A percentile compares a stretch with the other conserved stretches of the same genome.
phyloP scores from a whole-genome alignment of 1,140 invertebrate species.

The Tetramorium alpestre region DNA sequence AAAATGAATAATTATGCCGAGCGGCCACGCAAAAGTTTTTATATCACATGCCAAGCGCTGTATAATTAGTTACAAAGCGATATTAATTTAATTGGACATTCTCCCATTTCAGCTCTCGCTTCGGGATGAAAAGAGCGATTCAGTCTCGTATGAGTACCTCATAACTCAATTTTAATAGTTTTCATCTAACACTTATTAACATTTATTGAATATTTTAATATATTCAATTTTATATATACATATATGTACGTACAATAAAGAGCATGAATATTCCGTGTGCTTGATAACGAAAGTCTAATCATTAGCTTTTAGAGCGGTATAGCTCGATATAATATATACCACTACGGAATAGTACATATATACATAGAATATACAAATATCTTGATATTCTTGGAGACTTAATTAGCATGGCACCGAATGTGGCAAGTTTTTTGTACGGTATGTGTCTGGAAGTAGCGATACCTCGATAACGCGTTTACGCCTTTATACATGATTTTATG shows the following conservation, averaged over 20 bases:
- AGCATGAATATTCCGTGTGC: conserved; percentile 17
- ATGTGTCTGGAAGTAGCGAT: conserved; percentile 25
- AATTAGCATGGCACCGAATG: conserved; percentile 67
- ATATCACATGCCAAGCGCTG: conserved; percentile 31
- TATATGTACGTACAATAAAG: neutral
- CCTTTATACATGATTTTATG: conserved; percentile 37
- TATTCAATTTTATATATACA: neutral
- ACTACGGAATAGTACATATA: neutral
- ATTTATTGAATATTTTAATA: conserved; percentile 12
- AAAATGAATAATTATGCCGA: conserved; percentile 60
- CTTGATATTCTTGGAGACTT: conserved; percentile 57
- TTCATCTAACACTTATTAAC: neutral
- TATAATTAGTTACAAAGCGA: conserved; percentile 56
- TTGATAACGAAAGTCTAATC: conserved; percentile 63
- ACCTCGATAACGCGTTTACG: conserved; percentile 39
- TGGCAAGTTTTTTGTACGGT: conserved; percentile 60
- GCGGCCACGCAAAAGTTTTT: conserved; percentile 35
- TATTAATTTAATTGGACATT: conserved; percentile 55
- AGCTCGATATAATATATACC: no score
- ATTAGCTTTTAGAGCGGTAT: conserved; percentile 11
- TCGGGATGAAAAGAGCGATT: neutral
- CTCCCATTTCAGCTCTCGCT: conserved; percentile 10
- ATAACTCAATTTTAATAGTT: conserved; percentile 33
- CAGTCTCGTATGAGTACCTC: neutral
- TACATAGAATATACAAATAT: neutral